Percentiles rank a stretch among this genome's conserved stretches.
phyloP scores from a whole-genome alignment of 1,140 invertebrate species.

The Zaprionus taronus region DNA sequence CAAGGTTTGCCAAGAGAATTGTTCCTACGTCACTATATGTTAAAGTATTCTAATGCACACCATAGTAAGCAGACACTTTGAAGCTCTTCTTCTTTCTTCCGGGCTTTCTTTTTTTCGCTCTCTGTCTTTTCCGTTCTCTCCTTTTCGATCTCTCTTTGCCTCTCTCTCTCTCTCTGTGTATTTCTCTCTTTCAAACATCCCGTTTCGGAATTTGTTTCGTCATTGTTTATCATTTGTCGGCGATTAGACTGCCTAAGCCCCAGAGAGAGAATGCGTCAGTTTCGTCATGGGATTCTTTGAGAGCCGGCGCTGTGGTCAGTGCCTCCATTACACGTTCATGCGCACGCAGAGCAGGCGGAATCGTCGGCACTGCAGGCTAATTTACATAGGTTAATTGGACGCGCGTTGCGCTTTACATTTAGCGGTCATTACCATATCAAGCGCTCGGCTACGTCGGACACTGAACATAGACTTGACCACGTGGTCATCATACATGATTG shows the following conservation, averaged over 20 bases:
- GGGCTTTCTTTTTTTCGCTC: no score
- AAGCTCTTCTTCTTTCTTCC: no score
- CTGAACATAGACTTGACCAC: conserved; percentile 6
- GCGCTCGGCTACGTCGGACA: no score
- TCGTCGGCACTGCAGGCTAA: not conserved
- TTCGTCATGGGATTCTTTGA: not conserved
- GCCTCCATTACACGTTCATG: not conserved
- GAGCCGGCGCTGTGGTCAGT: not conserved
- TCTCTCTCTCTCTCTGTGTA: not conserved
- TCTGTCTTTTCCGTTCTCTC: no score
- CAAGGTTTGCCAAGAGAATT: no score
- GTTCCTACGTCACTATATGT: no score
- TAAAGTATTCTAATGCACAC: not conserved
- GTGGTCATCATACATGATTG: not conserved
- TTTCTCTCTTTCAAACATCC: not conserved
- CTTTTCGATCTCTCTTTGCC: not conserved
- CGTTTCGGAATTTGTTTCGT: not conserved
- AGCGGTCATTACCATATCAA: conserved; percentile 69
- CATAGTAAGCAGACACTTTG: not conserved
- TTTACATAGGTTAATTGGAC: conserved; percentile 59
- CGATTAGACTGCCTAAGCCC: not conserved
- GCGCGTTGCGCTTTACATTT: conserved; percentile 55
- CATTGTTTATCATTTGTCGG: not conserved
- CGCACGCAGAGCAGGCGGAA: not conserved
- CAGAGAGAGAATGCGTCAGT: not conserved